Evolutionary conservation across 2,888 invertebrate genomes (phyloP), one percentile per base, ranked within the genome.

Genomic region (Meghimatium bilineatum): DNA sequence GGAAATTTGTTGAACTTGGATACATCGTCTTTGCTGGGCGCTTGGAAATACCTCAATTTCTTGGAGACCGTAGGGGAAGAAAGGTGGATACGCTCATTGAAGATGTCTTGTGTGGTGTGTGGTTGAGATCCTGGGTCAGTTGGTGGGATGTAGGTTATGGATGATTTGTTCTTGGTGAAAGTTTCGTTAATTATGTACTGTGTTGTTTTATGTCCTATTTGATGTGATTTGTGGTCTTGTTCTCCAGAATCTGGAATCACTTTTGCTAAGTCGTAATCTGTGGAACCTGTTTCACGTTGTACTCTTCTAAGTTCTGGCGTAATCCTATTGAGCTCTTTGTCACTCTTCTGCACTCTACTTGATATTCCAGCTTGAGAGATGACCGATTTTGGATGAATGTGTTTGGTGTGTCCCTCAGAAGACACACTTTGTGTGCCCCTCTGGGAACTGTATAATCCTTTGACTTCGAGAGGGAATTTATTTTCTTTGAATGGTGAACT

Each of bases 391-490:
- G 32, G 78, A 1, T 77, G 60, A 20, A 20, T 29, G 29, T 63
- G 78, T 44, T 52, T 69, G 36, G 34, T 20, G 26, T 17, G 26
- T 44, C 5, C 12, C 29, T 6, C 20, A 23, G 14, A 26, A 8
- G 29, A 52, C 14, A 0, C 0, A 8, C n/a, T 2, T 36, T 32
- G 17, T 32, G 52, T 67, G 5, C 63, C 63, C 12, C 29, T 44
- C 26, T 32, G 20, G 14, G 66, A 44, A 17, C 72, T 49, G 67
- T 84, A 84, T n/a, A 84, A 56, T 6, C 84, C 84, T n/a, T 63
- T 36, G 49, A 84, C 52, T 67, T 84, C 84, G 0, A 84, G 75
- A 14, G 84, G 84, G 32, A 84, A 84, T 44, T 56, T 72, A 49
- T 84, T 84, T 67, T 84, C 84, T 29, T 74, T 80, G 34, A 63